Evolutionary conservation across 2,113 vertebrate species (phyloP), one percentile per base, ranked within the genome.

Genomic region (Scomber scombrus): DNA sequence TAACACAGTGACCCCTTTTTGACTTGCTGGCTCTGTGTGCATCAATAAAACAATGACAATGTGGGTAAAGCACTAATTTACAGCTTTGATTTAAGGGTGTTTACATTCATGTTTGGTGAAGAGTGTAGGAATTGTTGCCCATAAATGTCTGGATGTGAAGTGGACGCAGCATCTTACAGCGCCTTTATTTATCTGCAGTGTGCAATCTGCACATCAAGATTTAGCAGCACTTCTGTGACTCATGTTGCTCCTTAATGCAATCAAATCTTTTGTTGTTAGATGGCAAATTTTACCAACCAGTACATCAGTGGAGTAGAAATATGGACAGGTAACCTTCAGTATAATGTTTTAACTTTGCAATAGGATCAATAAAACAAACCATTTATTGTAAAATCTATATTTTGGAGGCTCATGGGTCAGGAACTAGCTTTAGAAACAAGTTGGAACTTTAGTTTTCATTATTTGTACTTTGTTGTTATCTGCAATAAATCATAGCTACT

Each of bases 401-500:
- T 60, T 8, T 23, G 13, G 12, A 45, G 3, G 15, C 46, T 51
- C 18, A 13, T 50, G 19, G n/a, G 29, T 51, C n/a, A 71, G 26
- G 43, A 49, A 1, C n/a, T 40, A 4, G 16, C 19, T 40, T 21
- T 13, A 57, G 10, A 49, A 23, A 69, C 26, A 0, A 1, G 6
- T 40, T 5, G 4, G 49, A 2, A 18, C 5, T 23, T 21, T 9
- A 61, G 16, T 19, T 61, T 1, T 16, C 29, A 1, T 16, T 46
- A 60, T 45, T 75, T 75, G 62, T 5, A 15, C 47, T 54, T 11
- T 63, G 58, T 16, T 1, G 0, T 34, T 56, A 54, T 40, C 31
- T 49, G 67, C 16, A 81, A 43, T 67, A 43, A 60, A 43, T 50
- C 14, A 81, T 49, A 63, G 13, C 19, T 0, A 29, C 29, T 67